A percentile compares a stretch with the other conserved stretches of the same genome.
Conservation (phyloP, 2,113 vertebrate genomes). For the Podilymbus podiceps region DNA sequence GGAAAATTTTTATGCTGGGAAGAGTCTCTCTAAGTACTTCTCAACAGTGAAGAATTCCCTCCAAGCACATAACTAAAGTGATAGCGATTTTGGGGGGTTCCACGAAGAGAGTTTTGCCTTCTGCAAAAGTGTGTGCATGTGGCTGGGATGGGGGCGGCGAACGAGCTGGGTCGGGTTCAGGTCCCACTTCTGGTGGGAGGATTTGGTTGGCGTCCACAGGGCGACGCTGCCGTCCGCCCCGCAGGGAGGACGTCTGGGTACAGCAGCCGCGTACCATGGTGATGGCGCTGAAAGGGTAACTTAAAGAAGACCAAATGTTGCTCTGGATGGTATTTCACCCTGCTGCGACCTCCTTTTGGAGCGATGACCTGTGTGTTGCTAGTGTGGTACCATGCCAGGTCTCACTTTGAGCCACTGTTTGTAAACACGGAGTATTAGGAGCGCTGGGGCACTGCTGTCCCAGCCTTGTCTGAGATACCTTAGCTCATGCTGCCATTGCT, state of each 20-base stretch:
- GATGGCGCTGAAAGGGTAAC: background rate
- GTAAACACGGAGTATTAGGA: background rate
- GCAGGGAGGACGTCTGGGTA: background rate
- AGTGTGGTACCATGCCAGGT: rapidly evolving
- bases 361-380: rapidly evolving
- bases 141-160: background rate
- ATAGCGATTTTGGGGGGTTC: background rate
- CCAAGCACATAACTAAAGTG: background rate
- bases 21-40: background rate
- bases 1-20: background rate
- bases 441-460: background rate
- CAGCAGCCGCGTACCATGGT: rapidly evolving
- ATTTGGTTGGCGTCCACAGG: background rate
- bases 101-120: rapidly evolving
- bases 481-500: too few species aligned
- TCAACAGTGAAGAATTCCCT: background rate
- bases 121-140: rapidly evolving
- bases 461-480: background rate
- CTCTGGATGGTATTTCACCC: background rate
- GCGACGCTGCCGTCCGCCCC: background rate
- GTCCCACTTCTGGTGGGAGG: background rate
- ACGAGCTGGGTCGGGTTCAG: background rate
- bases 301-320: rapidly evolving
- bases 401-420: background rate
- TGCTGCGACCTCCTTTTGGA: background rate